phyloP scores from a whole-genome alignment of 2,888 invertebrate genomes.

The Theretra japonica region DNA sequence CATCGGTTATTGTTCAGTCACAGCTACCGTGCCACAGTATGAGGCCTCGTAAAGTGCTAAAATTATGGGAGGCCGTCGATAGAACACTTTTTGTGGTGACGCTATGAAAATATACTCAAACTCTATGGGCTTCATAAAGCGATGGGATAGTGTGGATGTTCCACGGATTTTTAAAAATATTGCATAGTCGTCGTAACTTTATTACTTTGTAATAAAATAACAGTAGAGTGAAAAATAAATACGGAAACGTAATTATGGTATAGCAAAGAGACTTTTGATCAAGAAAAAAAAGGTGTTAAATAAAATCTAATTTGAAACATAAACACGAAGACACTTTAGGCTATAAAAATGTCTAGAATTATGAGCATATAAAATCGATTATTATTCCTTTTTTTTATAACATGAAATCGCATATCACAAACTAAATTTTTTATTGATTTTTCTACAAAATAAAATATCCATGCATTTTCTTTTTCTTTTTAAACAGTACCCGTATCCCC shows the following conservation, averaged over 20 bases:
- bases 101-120: conserved; percentile 54
- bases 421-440: background rate
- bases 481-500: conserved; percentile 44
- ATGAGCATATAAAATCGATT: no score
- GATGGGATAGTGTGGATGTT: conserved; percentile 47
- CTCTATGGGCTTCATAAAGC: conserved; percentile 31
- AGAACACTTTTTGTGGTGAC: conserved; percentile 47
- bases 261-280: no score
- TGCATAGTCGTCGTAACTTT: background rate
- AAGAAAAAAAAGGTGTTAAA: no score
- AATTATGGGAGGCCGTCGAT: conserved; percentile 62
- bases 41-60: conserved; percentile 55
- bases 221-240: no score
- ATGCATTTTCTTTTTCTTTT: no score
- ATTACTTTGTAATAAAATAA: background rate
- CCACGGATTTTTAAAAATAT: background rate
- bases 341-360: no score
- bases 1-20: conserved; percentile 39
- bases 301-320: no score
- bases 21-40: conserved; percentile 60
- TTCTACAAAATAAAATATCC: no score
- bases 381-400: background rate
- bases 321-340: no score
- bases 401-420: background rate
- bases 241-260: no score